Conservation (phyloP, 2,113 vertebrate species). For the Gymnorhina tibicen region DNA sequence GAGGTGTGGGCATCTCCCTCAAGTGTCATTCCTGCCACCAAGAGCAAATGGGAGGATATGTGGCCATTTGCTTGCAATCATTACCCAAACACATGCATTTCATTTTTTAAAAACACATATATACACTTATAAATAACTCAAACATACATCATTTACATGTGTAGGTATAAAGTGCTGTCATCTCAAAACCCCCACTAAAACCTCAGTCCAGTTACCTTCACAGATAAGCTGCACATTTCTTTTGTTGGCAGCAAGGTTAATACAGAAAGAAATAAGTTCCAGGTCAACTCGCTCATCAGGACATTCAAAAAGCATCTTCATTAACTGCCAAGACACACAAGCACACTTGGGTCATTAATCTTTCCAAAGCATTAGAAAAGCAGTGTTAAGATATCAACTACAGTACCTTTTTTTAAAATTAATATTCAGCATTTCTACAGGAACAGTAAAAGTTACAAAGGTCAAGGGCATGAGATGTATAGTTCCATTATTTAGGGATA, state of each 20-base stretch:
- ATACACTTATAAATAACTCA: not conserved
- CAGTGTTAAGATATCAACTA: not conserved
- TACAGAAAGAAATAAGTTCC: constrained; percentile 93
- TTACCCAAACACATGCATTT: not conserved
- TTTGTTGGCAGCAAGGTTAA: constrained; percentile 96
- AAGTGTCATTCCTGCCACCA: not conserved
- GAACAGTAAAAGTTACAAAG: not conserved
- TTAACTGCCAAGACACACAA: constrained; percentile 78
- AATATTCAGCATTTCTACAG: not conserved
- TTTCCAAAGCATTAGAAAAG: not conserved
- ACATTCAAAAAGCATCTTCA: constrained; percentile 90
- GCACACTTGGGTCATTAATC: not conserved
- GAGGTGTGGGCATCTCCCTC: not conserved
- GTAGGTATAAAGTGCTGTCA: not conserved
- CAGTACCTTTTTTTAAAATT: not conserved
- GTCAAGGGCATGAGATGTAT: not conserved
- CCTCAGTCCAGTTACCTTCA: constrained; percentile 79
- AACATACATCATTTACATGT: not conserved
- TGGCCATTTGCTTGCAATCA: not conserved
- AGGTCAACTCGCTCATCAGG: constrained; percentile 84
- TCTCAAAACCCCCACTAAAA: not conserved
- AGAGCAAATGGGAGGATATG: not conserved
- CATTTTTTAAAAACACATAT: not conserved
- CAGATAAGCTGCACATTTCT: constrained; percentile 92
- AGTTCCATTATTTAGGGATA: not conserved